Conservation (phyloP, 2,113 vertebrate genomes). For the Xenus cinereus region DNA sequence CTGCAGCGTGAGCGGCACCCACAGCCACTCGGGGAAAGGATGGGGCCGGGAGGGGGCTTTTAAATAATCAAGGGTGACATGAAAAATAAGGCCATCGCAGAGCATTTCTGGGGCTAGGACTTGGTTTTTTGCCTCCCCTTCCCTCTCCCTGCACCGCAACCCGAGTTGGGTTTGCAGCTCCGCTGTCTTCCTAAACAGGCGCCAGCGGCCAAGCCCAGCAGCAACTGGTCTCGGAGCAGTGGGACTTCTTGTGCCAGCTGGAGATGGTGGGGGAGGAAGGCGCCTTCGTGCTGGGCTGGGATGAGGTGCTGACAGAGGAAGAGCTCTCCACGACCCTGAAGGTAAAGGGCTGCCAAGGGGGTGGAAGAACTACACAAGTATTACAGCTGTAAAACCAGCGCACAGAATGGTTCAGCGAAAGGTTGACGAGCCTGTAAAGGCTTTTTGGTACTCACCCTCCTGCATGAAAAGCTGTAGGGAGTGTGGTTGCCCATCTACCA, state of each 20-base stretch:
- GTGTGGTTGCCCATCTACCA: background rate
- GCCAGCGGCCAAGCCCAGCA: constrained; percentile 61
- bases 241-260: constrained; percentile 80
- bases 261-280: constrained; percentile 85
- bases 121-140: background rate
- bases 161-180: accelerated
- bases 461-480: accelerated
- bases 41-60: background rate
- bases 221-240: constrained; percentile 76
- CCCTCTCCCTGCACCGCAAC: too few relatives aligned
- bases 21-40: accelerated
- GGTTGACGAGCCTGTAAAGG: background rate
- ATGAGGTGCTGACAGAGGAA: constrained; percentile 85
- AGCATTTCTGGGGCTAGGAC: background rate
- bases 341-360: constrained; percentile 63
- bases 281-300: constrained; percentile 83
- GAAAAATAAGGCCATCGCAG: background rate
- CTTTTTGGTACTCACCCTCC: too few relatives aligned
- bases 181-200: constrained; percentile 55
- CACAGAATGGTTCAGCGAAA: background rate
- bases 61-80: background rate
- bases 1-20: constrained; percentile 73
- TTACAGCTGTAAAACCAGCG: background rate
- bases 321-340: constrained; percentile 85
- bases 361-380: background rate